Evolutionary conservation across 2,888 invertebrate species (phyloP).

Genomic region (Nasonovia ribisnigri): DNA sequence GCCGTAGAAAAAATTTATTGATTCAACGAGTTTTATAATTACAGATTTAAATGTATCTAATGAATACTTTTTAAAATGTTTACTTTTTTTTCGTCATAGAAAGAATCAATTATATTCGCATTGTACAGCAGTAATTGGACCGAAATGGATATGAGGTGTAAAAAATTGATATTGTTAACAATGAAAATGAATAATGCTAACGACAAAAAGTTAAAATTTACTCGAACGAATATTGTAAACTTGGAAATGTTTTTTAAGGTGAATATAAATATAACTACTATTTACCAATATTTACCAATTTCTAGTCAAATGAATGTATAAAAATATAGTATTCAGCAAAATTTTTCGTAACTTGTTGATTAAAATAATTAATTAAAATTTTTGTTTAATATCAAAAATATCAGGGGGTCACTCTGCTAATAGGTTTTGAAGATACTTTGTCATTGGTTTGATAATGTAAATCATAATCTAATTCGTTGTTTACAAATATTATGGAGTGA

Average conservation of each 20-base stretch:
- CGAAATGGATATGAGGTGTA: not conserved
- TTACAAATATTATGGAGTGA: no score
- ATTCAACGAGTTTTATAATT: no score
- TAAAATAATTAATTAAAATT: no score
- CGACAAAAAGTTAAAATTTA: not conserved
- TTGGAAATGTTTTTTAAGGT: not conserved
- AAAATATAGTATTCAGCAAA: not conserved
- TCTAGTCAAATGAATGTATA: not conserved
- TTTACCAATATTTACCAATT: not conserved
- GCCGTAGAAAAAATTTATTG: no score
- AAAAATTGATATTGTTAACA: not conserved
- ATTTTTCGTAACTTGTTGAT: no score
- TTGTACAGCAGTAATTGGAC: conserved; percentile 12
- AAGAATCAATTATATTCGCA: no score
- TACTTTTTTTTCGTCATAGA: not conserved
- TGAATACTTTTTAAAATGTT: not conserved
- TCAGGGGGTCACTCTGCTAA: no score
- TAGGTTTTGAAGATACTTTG: no score
- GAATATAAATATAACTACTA: not conserved
- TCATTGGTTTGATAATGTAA: no score
- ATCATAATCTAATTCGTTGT: no score
- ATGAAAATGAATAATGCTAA: not conserved
- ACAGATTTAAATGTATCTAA: no score
- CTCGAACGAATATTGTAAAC: not conserved
- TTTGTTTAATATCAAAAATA: no score